Conservation (phyloP, 2,113 vertebrate genomes). For the Apteryx mantelli region DNA sequence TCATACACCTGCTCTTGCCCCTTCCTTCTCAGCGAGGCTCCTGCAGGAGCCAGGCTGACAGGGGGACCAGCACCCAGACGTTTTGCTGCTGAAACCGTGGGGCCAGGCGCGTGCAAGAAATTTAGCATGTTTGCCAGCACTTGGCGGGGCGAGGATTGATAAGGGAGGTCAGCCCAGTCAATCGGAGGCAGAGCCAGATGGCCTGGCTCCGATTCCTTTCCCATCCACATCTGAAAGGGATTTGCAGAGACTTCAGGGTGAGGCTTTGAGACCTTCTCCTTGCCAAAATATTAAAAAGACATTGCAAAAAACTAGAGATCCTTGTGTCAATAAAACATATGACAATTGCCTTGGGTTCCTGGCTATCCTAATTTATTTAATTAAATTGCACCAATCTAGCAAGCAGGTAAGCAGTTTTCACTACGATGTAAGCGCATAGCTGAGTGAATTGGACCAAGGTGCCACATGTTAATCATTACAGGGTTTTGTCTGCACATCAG, state of each 20-base stretch:
- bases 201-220: background rate
- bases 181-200: background rate
- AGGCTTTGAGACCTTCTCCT: background rate
- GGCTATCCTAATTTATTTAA: background rate
- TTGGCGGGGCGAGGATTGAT: background rate
- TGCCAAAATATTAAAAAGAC: background rate
- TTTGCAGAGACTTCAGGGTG: background rate
- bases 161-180: background rate
- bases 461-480: slow-evolving; percentile 62
- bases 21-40: fast-evolving
- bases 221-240: background rate
- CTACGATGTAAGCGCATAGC: background rate
- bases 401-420: background rate
- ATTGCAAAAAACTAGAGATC: background rate
- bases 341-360: background rate
- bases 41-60: background rate
- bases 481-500: slow-evolving; percentile 56
- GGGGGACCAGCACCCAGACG: fast-evolving
- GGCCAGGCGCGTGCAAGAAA: fast-evolving
- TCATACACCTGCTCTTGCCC: background rate
- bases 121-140: background rate
- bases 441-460: background rate
- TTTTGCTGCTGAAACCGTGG: background rate
- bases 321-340: background rate
- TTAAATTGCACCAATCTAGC: background rate